Conservation (phyloP, 2,113 vertebrate genomes). For the Leptocoma aspasia region DNA sequence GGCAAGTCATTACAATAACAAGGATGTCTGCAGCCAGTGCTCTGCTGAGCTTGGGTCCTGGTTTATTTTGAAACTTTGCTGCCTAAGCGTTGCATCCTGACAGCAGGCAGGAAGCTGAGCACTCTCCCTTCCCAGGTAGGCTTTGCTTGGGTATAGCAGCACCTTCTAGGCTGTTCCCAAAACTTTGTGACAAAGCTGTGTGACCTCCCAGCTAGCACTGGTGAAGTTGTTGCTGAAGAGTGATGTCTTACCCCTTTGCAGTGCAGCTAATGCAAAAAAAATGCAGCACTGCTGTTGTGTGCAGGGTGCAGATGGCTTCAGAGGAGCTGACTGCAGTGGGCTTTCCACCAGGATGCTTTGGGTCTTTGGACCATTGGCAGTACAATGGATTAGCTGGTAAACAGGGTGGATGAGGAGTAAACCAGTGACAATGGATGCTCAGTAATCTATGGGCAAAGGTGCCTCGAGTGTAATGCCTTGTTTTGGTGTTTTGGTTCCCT, state of each 20-base stretch:
- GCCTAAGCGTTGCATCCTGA: background rate
- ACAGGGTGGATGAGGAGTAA: background rate
- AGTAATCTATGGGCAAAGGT: background rate
- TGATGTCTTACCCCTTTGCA: background rate
- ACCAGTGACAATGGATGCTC: background rate
- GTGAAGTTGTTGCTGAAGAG: background rate
- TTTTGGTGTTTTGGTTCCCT: background rate
- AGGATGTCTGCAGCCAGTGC: background rate
- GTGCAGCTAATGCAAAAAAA: background rate
- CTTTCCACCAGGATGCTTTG: background rate
- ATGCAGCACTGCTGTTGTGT: background rate
- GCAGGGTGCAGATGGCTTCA: background rate
- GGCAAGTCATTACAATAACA: background rate
- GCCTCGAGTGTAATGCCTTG: rapidly evolving
- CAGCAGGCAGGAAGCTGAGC: background rate
- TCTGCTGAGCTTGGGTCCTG: background rate
- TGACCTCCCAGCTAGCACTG: background rate
- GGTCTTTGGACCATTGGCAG: background rate
- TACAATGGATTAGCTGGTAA: background rate
- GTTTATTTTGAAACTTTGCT: background rate
- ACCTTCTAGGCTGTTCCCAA: background rate
- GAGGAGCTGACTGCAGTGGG: background rate
- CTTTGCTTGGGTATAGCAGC: background rate
- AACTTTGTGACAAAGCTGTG: background rate
- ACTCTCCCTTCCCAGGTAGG: background rate